Percentiles rank a stretch among this genome's conserved stretches.
These are phyloP conservation scores for Nasua narica DNA, from an alignment of 2,797 vertebrate genomes.

Conservation along the genomic window DNA sequence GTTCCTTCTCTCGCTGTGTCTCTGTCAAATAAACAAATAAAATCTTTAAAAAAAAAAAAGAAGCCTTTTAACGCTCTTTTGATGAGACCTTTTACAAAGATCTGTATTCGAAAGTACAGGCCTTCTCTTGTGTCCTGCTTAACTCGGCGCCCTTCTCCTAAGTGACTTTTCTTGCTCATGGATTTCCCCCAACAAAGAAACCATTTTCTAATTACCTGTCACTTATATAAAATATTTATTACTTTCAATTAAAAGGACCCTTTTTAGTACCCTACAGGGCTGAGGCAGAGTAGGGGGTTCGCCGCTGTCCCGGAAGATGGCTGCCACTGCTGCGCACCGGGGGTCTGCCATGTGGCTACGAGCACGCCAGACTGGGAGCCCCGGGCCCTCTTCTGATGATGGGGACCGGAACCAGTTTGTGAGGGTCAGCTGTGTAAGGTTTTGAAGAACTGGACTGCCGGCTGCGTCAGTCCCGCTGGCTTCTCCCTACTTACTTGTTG, in stretches of 20 bases:
- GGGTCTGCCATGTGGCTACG: rapidly evolving
- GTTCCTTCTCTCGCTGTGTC: too few relatives aligned
- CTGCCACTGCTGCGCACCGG: rapidly evolving
- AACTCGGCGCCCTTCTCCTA: background rate
- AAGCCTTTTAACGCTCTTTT: background rate
- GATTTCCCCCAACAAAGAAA: background rate
- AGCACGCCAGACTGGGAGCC: background rate
- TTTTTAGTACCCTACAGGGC: too few relatives aligned
- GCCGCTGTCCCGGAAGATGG: background rate
- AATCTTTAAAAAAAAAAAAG: too few relatives aligned
- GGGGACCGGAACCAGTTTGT: background rate
- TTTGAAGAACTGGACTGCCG: background rate
- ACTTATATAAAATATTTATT: background rate
- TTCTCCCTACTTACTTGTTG: background rate
- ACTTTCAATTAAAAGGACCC: background rate
- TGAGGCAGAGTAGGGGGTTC: background rate
- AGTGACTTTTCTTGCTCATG: background rate
- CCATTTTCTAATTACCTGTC: background rate
- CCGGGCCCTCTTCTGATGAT: background rate
- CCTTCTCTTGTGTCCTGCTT: background rate
- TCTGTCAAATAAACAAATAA: too few relatives aligned
- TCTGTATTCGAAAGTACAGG: background rate
- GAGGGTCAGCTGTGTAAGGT: background rate
- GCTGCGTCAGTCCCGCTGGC: background rate
- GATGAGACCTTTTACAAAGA: background rate